Base-by-base conservation (phyloP, 2,113 vertebrate species). In the Aphelocoma coerulescens region DNA sequence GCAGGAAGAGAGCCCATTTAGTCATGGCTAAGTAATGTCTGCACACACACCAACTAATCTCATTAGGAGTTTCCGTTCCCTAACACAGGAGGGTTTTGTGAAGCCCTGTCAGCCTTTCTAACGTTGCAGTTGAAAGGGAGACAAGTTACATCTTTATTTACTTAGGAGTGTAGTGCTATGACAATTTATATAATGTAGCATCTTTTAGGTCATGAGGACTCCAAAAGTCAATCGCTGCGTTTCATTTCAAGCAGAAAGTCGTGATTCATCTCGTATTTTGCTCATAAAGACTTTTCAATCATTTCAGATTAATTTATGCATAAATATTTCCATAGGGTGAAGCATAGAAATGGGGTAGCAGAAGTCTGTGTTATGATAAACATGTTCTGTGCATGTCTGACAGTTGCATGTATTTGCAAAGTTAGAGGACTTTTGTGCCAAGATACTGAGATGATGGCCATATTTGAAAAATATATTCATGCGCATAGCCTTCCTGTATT, bases 1-100 rank as follows among this genome's bases (percentile, higher is more conserved):
- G 98, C 98, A 99, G 99, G 99, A 99, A 99, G 98, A 98, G 98
- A 98, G 98, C 97, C 98, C 98, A 98, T 99, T 98, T 98, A 99
- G 98, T 99, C 99, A 99, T 98, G 98, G 98, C 98, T 98, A 98
- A 99, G 98, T 99, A 98, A 99, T 98, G 99, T 99, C 99, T 99
- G 98, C 98, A 98, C 98, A 98, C 98, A 98, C 98, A 99, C 97
- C 98, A 98, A 98, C 98, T 99, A 99, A 99, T 99, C 99, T 99
- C 98, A 99, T 99, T 99, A 99, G 98, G 98, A 98, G 98, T 99
- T 99, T 99, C 99, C 98, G 98, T 98, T 98, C 98, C 97, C 98
- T 97, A 89, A 98, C 98, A 99, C 98, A 98, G 99, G 98, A 98
- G 97, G 98, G 98, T 99, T 99, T 99, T 99, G 98, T 98, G 93